phyloP scores from a whole-genome alignment of 2,113 vertebrate species.

The Scomber scombrus region DNA sequence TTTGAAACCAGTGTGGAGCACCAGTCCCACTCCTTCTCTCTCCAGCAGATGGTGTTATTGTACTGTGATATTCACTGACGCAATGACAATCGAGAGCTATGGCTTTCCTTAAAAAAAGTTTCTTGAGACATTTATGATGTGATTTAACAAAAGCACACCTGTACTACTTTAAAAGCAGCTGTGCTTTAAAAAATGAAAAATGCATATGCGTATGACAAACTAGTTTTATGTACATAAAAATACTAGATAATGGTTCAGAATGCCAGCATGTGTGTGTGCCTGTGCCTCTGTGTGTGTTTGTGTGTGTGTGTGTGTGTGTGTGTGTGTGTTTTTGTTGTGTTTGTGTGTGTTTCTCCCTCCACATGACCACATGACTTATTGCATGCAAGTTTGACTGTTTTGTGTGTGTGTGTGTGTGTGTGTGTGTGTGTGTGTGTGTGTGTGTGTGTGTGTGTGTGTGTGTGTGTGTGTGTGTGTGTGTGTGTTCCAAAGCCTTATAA shows the following conservation, averaged over 20 bases:
- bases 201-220: no score
- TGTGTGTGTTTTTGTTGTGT: background rate
- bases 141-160: background rate
- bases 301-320: background rate
- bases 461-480: slow-evolving; percentile 2
- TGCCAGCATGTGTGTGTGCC: background rate
- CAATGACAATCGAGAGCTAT: background rate
- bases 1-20: background rate
- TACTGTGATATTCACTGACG: background rate
- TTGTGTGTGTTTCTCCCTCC: background rate
- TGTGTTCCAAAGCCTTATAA: slow-evolving; percentile 41
- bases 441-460: background rate
- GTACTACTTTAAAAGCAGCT: background rate
- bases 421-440: background rate
- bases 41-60: slow-evolving; percentile 8
- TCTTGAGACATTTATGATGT: background rate
- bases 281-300: background rate
- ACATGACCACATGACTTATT: background rate
- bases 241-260: background rate
- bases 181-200: background rate
- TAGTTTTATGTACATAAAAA: background rate
- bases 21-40: background rate
- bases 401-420: background rate
- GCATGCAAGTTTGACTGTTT: background rate
- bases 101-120: background rate